Base-by-base conservation (phyloP, 2,797 vertebrate species). In the Pangasius krempfi region DNA sequence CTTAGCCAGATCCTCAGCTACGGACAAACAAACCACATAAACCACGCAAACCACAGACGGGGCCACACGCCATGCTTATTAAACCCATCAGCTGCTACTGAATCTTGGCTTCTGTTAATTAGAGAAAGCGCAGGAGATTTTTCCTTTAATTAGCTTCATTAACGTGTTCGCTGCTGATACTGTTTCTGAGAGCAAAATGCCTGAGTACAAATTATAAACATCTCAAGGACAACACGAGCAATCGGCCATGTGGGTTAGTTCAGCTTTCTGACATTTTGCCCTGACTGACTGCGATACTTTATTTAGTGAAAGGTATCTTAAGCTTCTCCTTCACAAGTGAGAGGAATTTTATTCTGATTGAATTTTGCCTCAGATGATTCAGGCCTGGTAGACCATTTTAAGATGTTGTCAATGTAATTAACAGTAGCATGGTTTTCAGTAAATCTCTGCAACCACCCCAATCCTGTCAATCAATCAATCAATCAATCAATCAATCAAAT, bases 91-190 rank as follows among this genome's bases (percentile, higher is more conserved):
- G 54, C 18, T 78, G 25, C 87, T 44, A 25, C 9, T 66, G 37
- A 30, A 40, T 50, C 66, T 56, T 3, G n/a, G 44, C 33, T 64
- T 25, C 52, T 83, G 50, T 58, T 87, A 82, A 87, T 82, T 30
- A 87, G 27, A 58, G 30, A 30, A 78, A 72, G 5, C 78, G 14
- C 54, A n/a, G 40, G 50, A 44, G 62, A 7, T 50, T 62, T 82
- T 14, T 8, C 13, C 20, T 62, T 62, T 83, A 72, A 88, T 88
- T 60, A 88, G 80, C 66, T 58, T 20, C 52, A 83, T 87, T 87
- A 73, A 37, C 18, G n/a, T 37, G 54, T 64, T 88, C 2, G 44
- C 10, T 37, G 9, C 20, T 47, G 58, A 62, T 83, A 9, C 27
- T 5, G 60, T 50, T 47, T 47, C 40, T 2, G 27, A 20, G 16